Conservation (phyloP, 2,113 vertebrate species). For the Sturnus vulgaris region DNA sequence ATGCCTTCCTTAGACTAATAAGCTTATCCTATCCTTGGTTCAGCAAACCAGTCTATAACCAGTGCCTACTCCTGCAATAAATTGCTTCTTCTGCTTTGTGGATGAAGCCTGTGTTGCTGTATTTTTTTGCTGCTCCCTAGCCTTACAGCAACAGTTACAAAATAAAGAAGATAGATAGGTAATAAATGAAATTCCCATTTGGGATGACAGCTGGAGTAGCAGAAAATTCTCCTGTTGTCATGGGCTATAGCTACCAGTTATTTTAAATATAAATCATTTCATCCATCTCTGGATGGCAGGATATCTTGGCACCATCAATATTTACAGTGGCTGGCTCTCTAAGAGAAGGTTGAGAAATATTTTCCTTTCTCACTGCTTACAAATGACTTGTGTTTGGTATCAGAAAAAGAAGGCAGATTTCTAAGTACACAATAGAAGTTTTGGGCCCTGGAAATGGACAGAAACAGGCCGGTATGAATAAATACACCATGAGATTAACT, state of each 20-base stretch:
- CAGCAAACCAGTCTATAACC: no score
- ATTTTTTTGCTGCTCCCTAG: no score
- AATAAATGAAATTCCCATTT: neutral
- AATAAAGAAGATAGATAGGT: neutral
- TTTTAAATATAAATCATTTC: neutral
- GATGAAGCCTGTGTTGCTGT: no score
- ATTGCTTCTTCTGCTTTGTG: no score
- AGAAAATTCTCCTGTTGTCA: neutral
- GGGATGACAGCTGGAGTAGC: neutral
- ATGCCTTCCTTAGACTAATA: no score
- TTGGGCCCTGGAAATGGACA: neutral
- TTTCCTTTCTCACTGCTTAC: neutral
- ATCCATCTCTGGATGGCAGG: neutral
- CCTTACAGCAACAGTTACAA: neutral
- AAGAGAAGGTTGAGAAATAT: neutral
- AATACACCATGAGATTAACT: neutral
- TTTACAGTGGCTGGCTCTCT: neutral
- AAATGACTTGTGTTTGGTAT: neutral
- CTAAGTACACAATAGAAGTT: neutral
- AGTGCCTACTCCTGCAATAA: no score
- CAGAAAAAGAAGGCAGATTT: neutral
- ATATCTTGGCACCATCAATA: neutral
- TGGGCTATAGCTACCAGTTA: neutral
- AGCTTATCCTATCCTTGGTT: no score
- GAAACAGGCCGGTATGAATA: neutral